Evolutionary conservation across 2,888 invertebrate species (phyloP).

Genomic region (Philopedon plagiatum): DNA sequence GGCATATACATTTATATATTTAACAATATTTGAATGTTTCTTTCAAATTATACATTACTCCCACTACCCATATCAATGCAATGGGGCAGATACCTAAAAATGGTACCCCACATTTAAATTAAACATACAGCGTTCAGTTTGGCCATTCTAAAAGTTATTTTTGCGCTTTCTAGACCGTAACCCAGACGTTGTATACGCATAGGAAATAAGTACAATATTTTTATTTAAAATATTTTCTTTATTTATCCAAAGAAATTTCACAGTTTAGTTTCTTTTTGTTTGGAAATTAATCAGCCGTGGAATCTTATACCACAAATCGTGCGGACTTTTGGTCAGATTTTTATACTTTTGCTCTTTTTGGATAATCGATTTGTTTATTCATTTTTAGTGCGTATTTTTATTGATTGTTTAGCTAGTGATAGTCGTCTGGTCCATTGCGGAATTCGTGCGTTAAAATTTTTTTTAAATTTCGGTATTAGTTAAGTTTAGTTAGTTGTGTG

Average conservation of each 20-base stretch:
- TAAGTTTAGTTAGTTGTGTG: background rate
- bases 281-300: background rate
- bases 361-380: background rate
- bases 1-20: background rate
- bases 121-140: background rate
- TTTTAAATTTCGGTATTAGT: background rate
- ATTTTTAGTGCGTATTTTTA: background rate
- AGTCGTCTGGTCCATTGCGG: background rate
- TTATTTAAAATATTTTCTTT: background rate
- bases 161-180: background rate
- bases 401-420: background rate
- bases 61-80: background rate
- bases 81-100: background rate
- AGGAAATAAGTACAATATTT: background rate
- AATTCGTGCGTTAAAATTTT: background rate
- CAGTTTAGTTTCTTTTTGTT: background rate
- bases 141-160: background rate
- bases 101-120: background rate
- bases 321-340: background rate
- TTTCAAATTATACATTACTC: background rate
- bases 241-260: background rate
- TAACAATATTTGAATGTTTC: too few species aligned
- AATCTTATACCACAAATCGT: background rate
- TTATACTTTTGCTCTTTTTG: background rate
- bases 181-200: background rate